Conservation (phyloP, 1,140 invertebrate species). For the Drosophila pruinosa region DNA sequence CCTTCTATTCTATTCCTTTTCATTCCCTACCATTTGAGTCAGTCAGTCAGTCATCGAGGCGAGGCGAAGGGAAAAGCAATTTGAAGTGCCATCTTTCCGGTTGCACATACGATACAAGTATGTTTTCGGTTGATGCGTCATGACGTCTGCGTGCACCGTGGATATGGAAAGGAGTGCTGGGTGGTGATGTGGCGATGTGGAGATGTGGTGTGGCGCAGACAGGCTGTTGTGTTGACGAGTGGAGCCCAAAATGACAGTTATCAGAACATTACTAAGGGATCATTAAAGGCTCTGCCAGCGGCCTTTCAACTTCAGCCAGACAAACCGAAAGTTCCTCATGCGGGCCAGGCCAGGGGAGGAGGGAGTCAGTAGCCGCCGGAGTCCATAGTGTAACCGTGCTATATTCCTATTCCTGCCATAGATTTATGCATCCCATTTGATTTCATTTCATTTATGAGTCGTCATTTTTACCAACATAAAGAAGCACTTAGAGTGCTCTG, state of each 20-base stretch:
- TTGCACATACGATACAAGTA: neutral
- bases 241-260: conserved; percentile 37
- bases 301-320: conserved; percentile 37
- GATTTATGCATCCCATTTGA: conserved; percentile 45
- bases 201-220: neutral
- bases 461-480: conserved; percentile 55
- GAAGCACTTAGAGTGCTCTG: conserved; percentile 11
- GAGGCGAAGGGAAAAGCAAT: conserved; percentile 32
- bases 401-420: conserved; percentile 7
- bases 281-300: conserved; percentile 62
- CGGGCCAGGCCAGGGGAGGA: neutral
- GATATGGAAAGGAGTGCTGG: neutral
- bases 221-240: conserved; percentile 1
- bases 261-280: conserved; percentile 51
- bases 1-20: neutral
- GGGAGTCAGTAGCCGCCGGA: neutral
- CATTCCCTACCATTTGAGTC: neutral
- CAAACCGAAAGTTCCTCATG: neutral
- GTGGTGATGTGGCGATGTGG: neutral
- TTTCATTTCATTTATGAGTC: conserved; percentile 77
- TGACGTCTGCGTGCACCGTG: conserved; percentile 64
- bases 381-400: neutral
- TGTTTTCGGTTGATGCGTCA: conserved; percentile 59
- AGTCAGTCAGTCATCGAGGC: neutral
- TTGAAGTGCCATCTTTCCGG: conserved; percentile 56